Percentiles rank a stretch among this genome's conserved stretches.
These are phyloP conservation scores for Drosophila athabasca DNA, from an alignment of 1,140 invertebrate genomes.

Conservation along the genomic window DNA sequence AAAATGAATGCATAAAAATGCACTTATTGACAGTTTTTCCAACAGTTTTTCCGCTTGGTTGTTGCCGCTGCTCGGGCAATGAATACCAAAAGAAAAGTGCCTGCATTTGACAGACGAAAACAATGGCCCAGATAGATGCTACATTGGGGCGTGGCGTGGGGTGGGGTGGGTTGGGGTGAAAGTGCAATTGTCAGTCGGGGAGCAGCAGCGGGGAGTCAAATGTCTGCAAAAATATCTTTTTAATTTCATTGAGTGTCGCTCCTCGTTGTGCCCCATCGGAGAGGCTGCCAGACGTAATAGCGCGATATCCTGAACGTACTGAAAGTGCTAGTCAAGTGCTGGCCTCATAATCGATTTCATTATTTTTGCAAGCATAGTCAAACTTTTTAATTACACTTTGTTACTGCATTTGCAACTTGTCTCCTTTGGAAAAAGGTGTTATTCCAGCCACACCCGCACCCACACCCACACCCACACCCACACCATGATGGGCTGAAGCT, in stretches of 20 bases:
- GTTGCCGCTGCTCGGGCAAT: conserved; percentile 43
- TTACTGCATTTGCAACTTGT: conserved; percentile 62
- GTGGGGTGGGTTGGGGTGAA: neutral
- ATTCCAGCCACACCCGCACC: conserved; percentile 29
- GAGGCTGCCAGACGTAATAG: neutral
- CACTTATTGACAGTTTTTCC: conserved; percentile 73
- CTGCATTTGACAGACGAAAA: conserved; percentile 69
- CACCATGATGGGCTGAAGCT: conserved; percentile 11
- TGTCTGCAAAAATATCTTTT: conserved; percentile 48
- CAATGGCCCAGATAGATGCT: conserved; percentile 33
- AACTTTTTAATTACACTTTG: conserved; percentile 78
- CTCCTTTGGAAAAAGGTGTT: conserved; percentile 49
- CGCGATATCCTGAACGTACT: neutral
- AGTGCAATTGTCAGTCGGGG: conserved; percentile 59
- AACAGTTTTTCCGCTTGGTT: conserved; percentile 30
- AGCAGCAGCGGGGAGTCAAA: conserved; percentile 31
- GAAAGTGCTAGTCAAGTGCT: conserved; percentile 10
- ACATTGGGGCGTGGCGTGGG: no score
- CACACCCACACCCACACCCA: no score
- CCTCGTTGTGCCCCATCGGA: neutral
- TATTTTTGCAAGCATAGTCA: conserved; percentile 63
- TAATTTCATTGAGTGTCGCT: conserved; percentile 60
- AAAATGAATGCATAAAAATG: conserved; percentile 69
- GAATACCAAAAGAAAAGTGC: conserved; percentile 47
- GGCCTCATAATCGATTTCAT: conserved; percentile 70